Percentiles rank a stretch among this genome's conserved stretches.
Evolutionary conservation across 2,797 vertebrate species (phyloP).

Genomic region (Lindbergichthys nudifrons): DNA sequence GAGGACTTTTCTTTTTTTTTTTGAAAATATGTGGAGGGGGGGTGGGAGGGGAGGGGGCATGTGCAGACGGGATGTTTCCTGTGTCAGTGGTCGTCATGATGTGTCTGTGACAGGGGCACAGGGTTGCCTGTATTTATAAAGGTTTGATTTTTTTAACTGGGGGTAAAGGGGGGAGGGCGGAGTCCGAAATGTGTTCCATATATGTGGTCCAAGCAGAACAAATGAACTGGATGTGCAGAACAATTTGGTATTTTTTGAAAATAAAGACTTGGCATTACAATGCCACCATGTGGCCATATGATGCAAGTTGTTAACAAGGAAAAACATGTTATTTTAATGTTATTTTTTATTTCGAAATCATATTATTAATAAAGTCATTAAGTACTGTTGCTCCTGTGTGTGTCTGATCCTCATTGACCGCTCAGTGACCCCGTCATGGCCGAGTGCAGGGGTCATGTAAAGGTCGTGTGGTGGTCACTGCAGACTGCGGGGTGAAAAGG

Average conservation of each 20-base stretch:
- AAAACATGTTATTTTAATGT: constrained; percentile 86
- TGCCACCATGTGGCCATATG: constrained; percentile 88
- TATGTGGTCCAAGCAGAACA: constrained; percentile 72
- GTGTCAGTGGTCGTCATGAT: constrained; percentile 80
- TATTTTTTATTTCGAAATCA: constrained; percentile 87
- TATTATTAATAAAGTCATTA: constrained; percentile 90
- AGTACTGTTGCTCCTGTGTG: constrained; percentile 79
- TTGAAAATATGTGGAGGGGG: constrained; percentile 48
- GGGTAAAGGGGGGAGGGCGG: constrained; percentile 8
- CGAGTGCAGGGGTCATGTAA: constrained; percentile 49
- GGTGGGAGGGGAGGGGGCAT: constrained; percentile 54
- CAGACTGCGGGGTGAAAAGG: constrained; percentile 73
- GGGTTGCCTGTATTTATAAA: constrained; percentile 83
- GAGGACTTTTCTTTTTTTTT: constrained; percentile 16
- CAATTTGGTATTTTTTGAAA: constrained; percentile 82
- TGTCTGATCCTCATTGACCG: constrained; percentile 59
- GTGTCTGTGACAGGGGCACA: constrained; percentile 79
- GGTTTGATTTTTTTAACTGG: constrained; percentile 39
- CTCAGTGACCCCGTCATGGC: constrained; percentile 56
- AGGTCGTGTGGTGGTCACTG: constrained; percentile 62
- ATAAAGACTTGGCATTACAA: constrained; percentile 80
- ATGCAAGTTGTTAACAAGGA: constrained; percentile 85
- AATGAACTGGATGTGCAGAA: constrained; percentile 78
- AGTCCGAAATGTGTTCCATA: constrained; percentile 63
- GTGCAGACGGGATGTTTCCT: constrained; percentile 71